These are phyloP conservation scores for Erithacus rubecula DNA, from an alignment of 2,797 vertebrate species.

Conservation along the genomic window DNA sequence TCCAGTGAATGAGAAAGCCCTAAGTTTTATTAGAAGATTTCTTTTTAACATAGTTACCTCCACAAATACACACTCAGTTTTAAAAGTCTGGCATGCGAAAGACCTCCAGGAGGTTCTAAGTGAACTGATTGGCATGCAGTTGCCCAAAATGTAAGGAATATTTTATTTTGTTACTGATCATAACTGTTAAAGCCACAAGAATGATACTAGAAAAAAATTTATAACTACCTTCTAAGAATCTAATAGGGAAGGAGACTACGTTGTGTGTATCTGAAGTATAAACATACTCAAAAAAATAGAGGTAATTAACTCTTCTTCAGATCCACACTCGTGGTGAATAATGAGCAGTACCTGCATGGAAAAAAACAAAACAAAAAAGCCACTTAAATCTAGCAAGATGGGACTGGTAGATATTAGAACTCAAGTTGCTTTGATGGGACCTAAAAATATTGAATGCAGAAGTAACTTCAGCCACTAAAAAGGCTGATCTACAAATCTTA, in stretches of 20 bases:
- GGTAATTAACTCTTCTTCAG: conserved; percentile 85
- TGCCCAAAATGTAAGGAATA: conserved; percentile 75
- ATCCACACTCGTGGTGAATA: conserved; percentile 84
- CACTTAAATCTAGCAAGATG: conserved; percentile 84
- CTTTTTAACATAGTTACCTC: conserved; percentile 78
- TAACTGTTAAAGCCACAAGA: conserved; percentile 79
- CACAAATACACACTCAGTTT: conserved; percentile 74
- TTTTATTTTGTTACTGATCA: conserved; percentile 73
- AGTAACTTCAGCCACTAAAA: conserved; percentile 65
- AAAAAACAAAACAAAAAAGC: conserved; percentile 83
- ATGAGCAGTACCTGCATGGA: conserved; percentile 85
- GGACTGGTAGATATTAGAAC: conserved; percentile 77
- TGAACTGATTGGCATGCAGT: conserved; percentile 81
- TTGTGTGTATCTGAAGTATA: conserved; percentile 85
- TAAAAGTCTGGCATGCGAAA: conserved; percentile 77
- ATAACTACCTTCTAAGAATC: conserved; percentile 85
- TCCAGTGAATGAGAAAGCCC: conserved; percentile 46
- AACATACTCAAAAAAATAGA: conserved; percentile 85
- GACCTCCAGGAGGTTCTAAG: conserved; percentile 80
- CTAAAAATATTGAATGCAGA: conserved; percentile 68
- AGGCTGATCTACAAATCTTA: conserved; percentile 63
- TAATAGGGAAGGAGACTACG: conserved; percentile 82
- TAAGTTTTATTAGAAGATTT: conserved; percentile 24
- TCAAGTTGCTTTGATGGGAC: conserved; percentile 74
- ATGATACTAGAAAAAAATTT: conserved; percentile 79